A percentile compares a stretch with the other conserved stretches of the same genome.
Evolutionary conservation across 2,888 invertebrate species (phyloP).

Genomic region (Pachymerium ferrugineum): DNA sequence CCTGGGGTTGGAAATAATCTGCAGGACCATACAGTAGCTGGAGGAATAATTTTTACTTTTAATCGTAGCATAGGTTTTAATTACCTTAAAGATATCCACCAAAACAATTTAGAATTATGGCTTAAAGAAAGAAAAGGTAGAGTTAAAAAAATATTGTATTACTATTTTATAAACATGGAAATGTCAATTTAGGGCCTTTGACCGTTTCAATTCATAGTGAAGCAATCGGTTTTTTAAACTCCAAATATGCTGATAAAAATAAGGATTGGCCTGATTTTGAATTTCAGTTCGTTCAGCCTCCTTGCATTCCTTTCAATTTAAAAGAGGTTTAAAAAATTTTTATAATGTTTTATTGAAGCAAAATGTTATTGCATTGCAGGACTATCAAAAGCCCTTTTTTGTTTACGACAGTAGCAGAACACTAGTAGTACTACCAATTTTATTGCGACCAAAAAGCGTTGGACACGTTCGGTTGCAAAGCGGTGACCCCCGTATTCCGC

Average conservation of each 20-base stretch:
- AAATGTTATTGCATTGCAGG: too few species aligned
- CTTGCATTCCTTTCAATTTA: neutral
- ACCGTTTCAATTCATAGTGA: constrained; percentile 19
- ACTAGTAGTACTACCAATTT: neutral
- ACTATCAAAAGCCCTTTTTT: neutral
- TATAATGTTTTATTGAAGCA: neutral
- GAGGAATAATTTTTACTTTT: constrained; percentile 36
- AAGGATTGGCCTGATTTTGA: constrained; percentile 28
- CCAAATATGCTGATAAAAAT: neutral
- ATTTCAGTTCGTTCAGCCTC: neutral
- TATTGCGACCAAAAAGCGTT: constrained; percentile 21
- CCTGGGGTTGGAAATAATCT: constrained; percentile 53
- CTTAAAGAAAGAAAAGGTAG: neutral
- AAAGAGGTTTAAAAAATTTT: neutral
- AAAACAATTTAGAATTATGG: constrained; percentile 7
- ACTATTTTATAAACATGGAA: neutral
- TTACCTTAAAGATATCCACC: neutral
- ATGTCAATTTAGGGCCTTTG: neutral
- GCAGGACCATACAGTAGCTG: constrained; percentile 48
- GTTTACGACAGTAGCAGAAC: neutral
- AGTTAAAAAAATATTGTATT: neutral
- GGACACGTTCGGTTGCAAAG: neutral
- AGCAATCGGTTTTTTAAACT: neutral
- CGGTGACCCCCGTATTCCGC: neutral
- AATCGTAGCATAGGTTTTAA: constrained; percentile 23